Conservation (phyloP, 1,140 invertebrate species). For the Chelonus insularis region DNA sequence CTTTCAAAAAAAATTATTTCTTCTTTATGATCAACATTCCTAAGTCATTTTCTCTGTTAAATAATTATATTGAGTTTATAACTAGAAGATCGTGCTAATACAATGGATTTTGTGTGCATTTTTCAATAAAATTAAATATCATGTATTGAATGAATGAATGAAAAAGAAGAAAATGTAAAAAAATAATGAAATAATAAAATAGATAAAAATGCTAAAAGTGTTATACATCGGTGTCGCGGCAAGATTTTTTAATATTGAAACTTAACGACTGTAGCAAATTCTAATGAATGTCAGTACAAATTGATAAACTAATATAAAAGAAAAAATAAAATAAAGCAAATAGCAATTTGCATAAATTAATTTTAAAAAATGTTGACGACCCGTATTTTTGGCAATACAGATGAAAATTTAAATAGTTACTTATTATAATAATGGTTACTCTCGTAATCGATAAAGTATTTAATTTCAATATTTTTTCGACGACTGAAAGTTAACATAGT, state of each 20-base stretch:
- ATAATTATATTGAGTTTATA: too few species aligned
- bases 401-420: slow-evolving; percentile 31
- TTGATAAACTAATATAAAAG: slow-evolving; percentile 41
- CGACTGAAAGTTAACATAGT: slow-evolving; percentile 52
- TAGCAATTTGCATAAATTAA: slow-evolving; percentile 29
- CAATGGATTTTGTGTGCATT: too few species aligned
- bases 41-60: too few species aligned
- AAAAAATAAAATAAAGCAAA: slow-evolving; percentile 26
- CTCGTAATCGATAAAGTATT: slow-evolving; percentile 33
- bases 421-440: slow-evolving; percentile 34
- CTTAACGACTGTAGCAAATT: slow-evolving; percentile 39
- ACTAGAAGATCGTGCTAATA: too few species aligned
- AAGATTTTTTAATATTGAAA: slow-evolving; percentile 24
- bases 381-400: slow-evolving; percentile 57
- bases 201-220: neutral
- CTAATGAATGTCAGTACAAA: slow-evolving; percentile 58
- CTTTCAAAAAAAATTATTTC: too few species aligned
- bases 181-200: neutral
- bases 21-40: too few species aligned
- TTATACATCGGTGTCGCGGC: neutral
- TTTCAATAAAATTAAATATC: too few species aligned
- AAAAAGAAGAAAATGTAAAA: too few species aligned
- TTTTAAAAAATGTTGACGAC: slow-evolving; percentile 37
- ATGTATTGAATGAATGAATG: too few species aligned
- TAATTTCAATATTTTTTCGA: slow-evolving; percentile 54